Percentiles rank a stretch among this genome's conserved stretches.
These are phyloP conservation scores for Pyrocoelia pectoralis DNA, from an alignment of 2,888 invertebrate species.

Conservation along the genomic window DNA sequence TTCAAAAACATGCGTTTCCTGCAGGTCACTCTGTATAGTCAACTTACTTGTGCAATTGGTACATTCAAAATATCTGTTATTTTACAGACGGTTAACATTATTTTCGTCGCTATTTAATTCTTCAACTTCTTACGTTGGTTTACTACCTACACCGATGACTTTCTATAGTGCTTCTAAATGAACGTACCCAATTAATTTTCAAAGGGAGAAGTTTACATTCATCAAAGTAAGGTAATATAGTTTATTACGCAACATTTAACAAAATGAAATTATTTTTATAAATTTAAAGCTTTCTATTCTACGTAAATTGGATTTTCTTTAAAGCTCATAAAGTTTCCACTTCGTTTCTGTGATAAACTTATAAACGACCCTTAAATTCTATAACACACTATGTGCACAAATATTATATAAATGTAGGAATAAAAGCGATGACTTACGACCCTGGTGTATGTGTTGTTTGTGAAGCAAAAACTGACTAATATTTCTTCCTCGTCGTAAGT, in stretches of 20 bases:
- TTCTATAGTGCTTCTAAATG: too few relatives aligned
- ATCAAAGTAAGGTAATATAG: too few relatives aligned
- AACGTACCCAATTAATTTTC: too few relatives aligned
- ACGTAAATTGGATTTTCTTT: conserved; percentile 17
- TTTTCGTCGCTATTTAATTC: too few relatives aligned
- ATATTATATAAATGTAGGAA: conserved; percentile 38
- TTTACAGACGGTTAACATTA: too few relatives aligned
- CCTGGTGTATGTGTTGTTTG: conserved; percentile 38
- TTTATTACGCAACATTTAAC: background rate
- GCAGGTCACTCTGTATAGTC: too few relatives aligned
- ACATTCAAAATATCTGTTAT: too few relatives aligned
- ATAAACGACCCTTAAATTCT: conserved; percentile 34
- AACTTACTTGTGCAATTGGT: too few relatives aligned
- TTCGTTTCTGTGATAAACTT: conserved; percentile 29
- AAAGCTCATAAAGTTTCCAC: conserved; percentile 30
- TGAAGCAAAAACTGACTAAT: conserved; percentile 39
- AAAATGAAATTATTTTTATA: conserved; percentile 2
- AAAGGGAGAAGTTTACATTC: too few relatives aligned
- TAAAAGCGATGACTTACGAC: conserved; percentile 37
- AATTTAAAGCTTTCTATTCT: conserved; percentile 4
- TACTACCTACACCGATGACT: too few relatives aligned
- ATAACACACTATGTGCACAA: conserved; percentile 35
- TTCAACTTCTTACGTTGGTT: too few relatives aligned
- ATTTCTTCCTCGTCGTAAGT: conserved; percentile 37
- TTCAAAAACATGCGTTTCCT: too few relatives aligned